Base-by-base conservation (phyloP, 1,140 invertebrate genomes). In the Cardiocondyla obscurior region DNA sequence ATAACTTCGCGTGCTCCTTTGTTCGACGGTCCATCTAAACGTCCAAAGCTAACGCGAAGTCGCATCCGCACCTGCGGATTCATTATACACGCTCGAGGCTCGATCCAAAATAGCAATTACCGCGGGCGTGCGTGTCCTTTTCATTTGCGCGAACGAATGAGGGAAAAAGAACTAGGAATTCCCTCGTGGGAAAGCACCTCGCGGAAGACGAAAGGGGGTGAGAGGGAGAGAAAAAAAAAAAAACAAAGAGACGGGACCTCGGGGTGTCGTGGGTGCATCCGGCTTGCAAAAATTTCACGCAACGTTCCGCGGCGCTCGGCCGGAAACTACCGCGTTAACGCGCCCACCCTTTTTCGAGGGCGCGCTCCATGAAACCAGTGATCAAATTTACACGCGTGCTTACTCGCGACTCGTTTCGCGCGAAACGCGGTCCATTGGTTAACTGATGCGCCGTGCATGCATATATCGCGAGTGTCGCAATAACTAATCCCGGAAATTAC, bases 321-420 rank as follows among this genome's bases (percentile, higher is more conserved):
- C 74, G 74, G 33, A 79, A 79, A 69, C 46, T 69, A 53, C 49
- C 33, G 62, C 74, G 74, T 79, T 79, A 79, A 79, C 74, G 62
- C 60, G 62, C 33, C 1, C 74, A 25, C 46, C 46, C 74, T 77
- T 77, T n/a, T 77, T 67, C 60, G 33, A 19, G 12, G 12, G 28
- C 28, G 62, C 62, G 62, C 36, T 69, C 74, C 62, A 69, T 79
- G 74, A 69, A 79, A 69, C 74, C 49, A 28, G 74, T 79, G 69
- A 79, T 69, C 74, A 79, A 51, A 79, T 79, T 77, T 79, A 65
- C 62, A 79, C 74, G 62, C 62, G 62, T 69, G 74, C 62, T 69
- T 79, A 79, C 74, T 51, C 74, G 49, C 36, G 46, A 77, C 62
- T 74, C 55, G 74, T 46, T 53, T 39, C 7, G 33, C 60, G 12